phyloP scores from a whole-genome alignment of 2,888 invertebrate genomes.

The Cantharis nigra region DNA sequence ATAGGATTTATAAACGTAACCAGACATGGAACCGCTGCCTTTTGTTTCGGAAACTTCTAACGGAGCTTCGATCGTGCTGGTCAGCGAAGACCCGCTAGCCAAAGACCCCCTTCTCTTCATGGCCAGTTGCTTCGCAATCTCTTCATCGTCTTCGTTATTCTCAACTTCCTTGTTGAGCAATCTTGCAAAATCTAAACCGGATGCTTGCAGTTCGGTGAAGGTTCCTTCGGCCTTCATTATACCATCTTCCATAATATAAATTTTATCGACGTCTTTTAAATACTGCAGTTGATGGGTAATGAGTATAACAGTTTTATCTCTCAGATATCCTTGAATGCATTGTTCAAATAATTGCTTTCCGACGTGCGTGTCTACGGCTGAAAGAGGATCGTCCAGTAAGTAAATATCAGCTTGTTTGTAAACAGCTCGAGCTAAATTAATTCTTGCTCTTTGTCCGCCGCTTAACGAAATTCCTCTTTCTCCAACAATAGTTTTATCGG shows the following conservation, averaged over 20 bases:
- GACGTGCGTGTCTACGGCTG: slow-evolving; percentile 92
- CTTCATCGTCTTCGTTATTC: slow-evolving; percentile 55
- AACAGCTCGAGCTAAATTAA: slow-evolving; percentile 85
- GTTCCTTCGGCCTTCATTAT: slow-evolving; percentile 65
- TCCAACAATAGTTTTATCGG: slow-evolving; percentile 84
- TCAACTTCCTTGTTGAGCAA: slow-evolving; percentile 61
- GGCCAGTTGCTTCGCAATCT: slow-evolving; percentile 37
- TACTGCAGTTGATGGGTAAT: slow-evolving; percentile 79
- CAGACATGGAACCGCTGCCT: slow-evolving; percentile 62
- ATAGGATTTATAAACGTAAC: slow-evolving; percentile 70
- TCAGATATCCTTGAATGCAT: slow-evolving; percentile 69
- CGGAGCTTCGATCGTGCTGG: slow-evolving; percentile 49
- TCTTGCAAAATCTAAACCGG: slow-evolving; percentile 78
- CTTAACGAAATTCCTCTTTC: slow-evolving; percentile 79
- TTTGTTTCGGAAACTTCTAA: slow-evolving; percentile 63
- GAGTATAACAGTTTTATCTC: slow-evolving; percentile 73
- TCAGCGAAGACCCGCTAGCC: slow-evolving; percentile 57
- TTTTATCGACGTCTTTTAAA: slow-evolving; percentile 64
- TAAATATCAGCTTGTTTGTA: slow-evolving; percentile 87
- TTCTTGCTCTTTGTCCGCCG: slow-evolving; percentile 86
- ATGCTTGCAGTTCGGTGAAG: slow-evolving; percentile 72
- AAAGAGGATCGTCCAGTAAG: slow-evolving; percentile 87
- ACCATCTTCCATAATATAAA: slow-evolving; percentile 65
- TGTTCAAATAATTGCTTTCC: slow-evolving; percentile 87
- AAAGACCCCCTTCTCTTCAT: slow-evolving; percentile 59